A percentile compares a stretch with the other conserved stretches of the same genome.
Evolutionary conservation across 37 sponge, comb jelly and placozoan species (phyloP).

Genomic region (Crambe crambe): DNA sequence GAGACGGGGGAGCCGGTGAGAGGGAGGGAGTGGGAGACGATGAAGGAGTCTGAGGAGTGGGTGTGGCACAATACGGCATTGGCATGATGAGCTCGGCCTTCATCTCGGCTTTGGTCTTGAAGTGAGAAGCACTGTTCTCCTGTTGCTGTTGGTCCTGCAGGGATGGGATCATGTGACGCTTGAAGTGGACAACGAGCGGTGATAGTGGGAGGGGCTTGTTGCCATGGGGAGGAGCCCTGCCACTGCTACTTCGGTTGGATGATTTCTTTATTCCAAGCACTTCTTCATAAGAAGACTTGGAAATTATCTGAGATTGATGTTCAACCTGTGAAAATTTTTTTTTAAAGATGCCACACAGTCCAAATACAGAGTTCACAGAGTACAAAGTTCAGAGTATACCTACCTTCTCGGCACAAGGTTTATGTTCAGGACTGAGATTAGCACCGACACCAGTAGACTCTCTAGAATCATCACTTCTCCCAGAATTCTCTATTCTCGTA

Average conservation of each 20-base stretch:
- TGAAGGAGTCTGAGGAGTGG: constrained; percentile 10
- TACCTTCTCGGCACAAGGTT: too few species aligned
- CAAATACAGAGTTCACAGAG: too few species aligned
- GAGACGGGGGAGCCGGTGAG: constrained; percentile 6
- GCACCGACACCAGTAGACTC: too few species aligned
- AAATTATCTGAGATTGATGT: not conserved
- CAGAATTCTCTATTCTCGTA: too few species aligned
- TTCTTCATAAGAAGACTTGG: not conserved
- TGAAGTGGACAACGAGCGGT: constrained; percentile 5
- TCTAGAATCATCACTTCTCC: too few species aligned
- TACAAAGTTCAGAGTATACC: too few species aligned
- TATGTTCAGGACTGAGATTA: too few species aligned
- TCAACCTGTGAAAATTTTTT: too few species aligned
- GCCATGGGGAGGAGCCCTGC: constrained; percentile 1
- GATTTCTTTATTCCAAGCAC: not conserved
- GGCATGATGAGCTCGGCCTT: not conserved
- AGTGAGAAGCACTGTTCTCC: not conserved
- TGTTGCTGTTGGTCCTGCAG: not conserved
- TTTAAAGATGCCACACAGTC: too few species aligned
- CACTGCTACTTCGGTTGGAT: too few species aligned
- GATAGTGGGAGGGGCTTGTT: not conserved
- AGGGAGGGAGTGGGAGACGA: constrained; percentile 19
- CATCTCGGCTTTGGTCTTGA: constrained; percentile 15
- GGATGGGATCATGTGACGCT: constrained; percentile 5
- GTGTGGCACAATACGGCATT: not conserved